phyloP scores from a whole-genome alignment of 2,797 vertebrate species.

The Aulostomus chinensis region DNA sequence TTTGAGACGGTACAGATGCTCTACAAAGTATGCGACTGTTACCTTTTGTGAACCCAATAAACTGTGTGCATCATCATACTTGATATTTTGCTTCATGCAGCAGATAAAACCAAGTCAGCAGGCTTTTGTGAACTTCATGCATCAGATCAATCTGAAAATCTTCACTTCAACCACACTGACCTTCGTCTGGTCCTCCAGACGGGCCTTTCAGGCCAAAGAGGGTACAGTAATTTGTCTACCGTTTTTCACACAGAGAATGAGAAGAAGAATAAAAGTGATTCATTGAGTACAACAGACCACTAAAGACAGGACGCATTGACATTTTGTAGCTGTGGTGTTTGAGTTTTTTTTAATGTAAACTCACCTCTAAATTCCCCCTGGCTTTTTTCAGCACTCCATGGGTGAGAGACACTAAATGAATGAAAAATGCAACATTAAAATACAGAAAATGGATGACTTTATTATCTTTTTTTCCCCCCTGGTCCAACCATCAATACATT shows the following conservation, averaged over 20 bases:
- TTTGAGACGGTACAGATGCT: too few relatives aligned
- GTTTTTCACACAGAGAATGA: slow-evolving; percentile 35
- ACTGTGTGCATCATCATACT: background rate
- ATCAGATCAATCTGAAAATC: slow-evolving; percentile 12
- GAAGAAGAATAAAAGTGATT: slow-evolving; percentile 33
- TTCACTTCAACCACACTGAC: slow-evolving; percentile 63
- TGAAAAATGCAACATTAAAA: background rate
- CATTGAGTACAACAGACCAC: slow-evolving; percentile 9
- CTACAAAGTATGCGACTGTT: too few relatives aligned
- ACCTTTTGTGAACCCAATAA: too few relatives aligned
- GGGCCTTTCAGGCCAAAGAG: slow-evolving; percentile 72
- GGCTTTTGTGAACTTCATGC: slow-evolving; percentile 50
- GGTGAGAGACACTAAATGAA: slow-evolving; percentile 84
- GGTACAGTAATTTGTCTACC: slow-evolving; percentile 76
- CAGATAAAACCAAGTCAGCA: slow-evolving; percentile 1
- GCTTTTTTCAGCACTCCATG: slow-evolving; percentile 93
- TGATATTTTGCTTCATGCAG: slow-evolving; percentile 43
- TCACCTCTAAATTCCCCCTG: slow-evolving; percentile 93
- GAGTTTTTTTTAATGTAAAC: slow-evolving; percentile 7
- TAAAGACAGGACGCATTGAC: slow-evolving; percentile 12
- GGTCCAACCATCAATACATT: too few relatives aligned
- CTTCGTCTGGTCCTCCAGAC: slow-evolving; percentile 70
- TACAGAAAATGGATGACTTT: too few relatives aligned
- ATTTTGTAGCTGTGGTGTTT: slow-evolving; percentile 1
- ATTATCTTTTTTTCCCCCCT: too few relatives aligned